These are phyloP conservation scores for Eleginops maclovinus DNA, from an alignment of 2,113 vertebrate species.

Conservation along the genomic window DNA sequence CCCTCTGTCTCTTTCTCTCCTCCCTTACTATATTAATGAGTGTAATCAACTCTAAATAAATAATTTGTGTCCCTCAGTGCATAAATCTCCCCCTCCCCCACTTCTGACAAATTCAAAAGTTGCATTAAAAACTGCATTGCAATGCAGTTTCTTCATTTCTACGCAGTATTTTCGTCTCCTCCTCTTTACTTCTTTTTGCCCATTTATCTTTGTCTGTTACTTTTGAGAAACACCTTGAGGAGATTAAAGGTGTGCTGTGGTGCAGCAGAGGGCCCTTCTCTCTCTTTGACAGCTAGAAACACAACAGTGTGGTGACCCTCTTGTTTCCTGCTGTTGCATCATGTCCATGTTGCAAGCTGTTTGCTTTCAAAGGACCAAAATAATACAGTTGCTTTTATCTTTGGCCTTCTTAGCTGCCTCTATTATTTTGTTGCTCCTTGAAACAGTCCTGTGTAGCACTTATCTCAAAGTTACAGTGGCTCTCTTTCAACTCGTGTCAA, in stretches of 20 bases:
- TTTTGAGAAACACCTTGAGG: slow-evolving; percentile 37
- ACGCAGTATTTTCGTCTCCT: background rate
- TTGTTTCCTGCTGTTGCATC: slow-evolving; percentile 71
- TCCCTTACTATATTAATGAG: slow-evolving; percentile 71
- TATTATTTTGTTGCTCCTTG: slow-evolving; percentile 7
- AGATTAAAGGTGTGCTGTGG: slow-evolving; percentile 36
- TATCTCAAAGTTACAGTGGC: slow-evolving; percentile 13
- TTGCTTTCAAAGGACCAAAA: slow-evolving; percentile 64
- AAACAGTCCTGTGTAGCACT: background rate
- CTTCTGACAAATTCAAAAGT: slow-evolving; percentile 61
- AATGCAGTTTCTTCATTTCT: slow-evolving; percentile 37
- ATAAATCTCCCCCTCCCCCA: slow-evolving; percentile 62
- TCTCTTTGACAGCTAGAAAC: slow-evolving; percentile 31
- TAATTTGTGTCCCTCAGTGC: slow-evolving; percentile 65
- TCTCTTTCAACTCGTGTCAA: slow-evolving; percentile 24
- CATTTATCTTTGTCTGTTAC: slow-evolving; percentile 35
- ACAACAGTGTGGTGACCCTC: slow-evolving; percentile 42
- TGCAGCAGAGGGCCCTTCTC: background rate
- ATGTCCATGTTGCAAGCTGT: slow-evolving; percentile 49
- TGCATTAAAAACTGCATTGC: slow-evolving; percentile 51
- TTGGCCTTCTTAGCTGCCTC: background rate
- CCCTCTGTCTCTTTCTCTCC: slow-evolving; percentile 55
- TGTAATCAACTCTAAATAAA: slow-evolving; percentile 76
- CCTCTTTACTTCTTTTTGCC: background rate
- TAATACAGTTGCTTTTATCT: slow-evolving; percentile 37